A percentile compares a stretch with the other conserved stretches of the same genome.
Evolutionary conservation across 2,888 invertebrate species (phyloP).

Genomic region (Stenoptilia bipunctidactyla): DNA sequence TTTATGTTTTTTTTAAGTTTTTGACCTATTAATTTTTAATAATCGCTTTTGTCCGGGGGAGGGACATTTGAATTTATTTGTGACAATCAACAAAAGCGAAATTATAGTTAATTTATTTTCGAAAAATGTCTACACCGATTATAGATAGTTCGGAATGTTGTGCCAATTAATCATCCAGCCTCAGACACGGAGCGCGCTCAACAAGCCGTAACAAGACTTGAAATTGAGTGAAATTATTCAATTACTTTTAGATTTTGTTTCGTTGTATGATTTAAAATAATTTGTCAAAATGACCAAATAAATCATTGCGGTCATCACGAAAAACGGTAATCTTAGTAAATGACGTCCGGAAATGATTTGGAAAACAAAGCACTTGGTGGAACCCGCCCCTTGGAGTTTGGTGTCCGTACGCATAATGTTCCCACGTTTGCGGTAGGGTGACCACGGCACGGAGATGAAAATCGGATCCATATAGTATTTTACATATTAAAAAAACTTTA

Average conservation of each 20-base stretch:
- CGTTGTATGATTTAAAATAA: constrained; percentile 7
- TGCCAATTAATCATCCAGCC: too few species aligned
- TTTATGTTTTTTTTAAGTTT: constrained; percentile 35
- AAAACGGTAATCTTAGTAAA: constrained; percentile 43
- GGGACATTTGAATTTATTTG: constrained; percentile 1
- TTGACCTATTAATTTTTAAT: constrained; percentile 1
- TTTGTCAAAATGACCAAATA: constrained; percentile 15
- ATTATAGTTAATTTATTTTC: neutral
- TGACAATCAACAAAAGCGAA: neutral
- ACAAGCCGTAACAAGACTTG: too few species aligned
- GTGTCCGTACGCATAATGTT: constrained; percentile 47
- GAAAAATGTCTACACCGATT: too few species aligned
- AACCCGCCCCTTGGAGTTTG: constrained; percentile 42
- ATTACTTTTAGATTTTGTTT: too few species aligned
- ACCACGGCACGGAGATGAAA: constrained; percentile 16
- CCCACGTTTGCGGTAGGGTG: constrained; percentile 44
- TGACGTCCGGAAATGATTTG: constrained; percentile 59
- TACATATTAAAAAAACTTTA: too few species aligned
- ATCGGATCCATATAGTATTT: too few species aligned
- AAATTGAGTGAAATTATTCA: too few species aligned
- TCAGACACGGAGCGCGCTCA: too few species aligned
- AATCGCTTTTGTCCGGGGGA: neutral
- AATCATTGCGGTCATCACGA: constrained; percentile 16
- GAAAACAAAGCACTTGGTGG: constrained; percentile 49
- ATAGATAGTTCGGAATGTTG: too few species aligned